Base-by-base conservation (phyloP, 2,797 vertebrate genomes). In the Tamandua tetradactyla region DNA sequence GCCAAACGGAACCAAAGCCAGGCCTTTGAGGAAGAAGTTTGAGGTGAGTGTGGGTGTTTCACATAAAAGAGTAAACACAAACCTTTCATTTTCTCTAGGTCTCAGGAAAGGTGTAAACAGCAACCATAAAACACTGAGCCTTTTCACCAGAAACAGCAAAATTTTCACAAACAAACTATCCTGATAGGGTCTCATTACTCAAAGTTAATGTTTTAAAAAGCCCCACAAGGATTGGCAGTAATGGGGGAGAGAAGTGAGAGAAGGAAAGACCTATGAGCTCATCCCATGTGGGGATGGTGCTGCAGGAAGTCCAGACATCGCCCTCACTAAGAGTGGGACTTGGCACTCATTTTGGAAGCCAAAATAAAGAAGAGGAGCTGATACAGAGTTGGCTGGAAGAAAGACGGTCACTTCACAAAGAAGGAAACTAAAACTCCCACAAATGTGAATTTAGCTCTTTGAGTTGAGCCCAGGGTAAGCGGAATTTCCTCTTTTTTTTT, bases 1-100 rank as follows among this genome's bases (percentile, higher is more conserved):
- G 75, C 40, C 94, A 87, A 94, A 96, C 91, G 94, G 94, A 96
- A 93, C 81, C 92, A 92, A 78, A 96, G 92, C 35, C 18, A 35
- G 93, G 37, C 22, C 44, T 91, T 81, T 37, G 55, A 93, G 75
- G 66, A 93, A 55, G 81, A 85, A 59, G 59, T 30, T 0, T 64
- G 81, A 72, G 75, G 75, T 69, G 15, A 57, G 9, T 4, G 57
- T 44, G 78, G 55, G 74, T 32, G 4, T 92, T 94, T 89, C 72
- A 30, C n/a, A 35, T 47, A 74, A 71, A 79, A 84, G 55, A 37
- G 68, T 79, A 75, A 80, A 80, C 42, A 40, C 0, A 13, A 32
- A 68, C 62, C 75, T 89, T 94, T 87, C 85, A 75, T 91, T 96
- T 97, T 94, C 85, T 92, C 76, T 69, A 57, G 68, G 47, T 55